Evolutionary conservation across 2,113 vertebrate genomes (phyloP).

Genomic region (Rostratula benghalensis): DNA sequence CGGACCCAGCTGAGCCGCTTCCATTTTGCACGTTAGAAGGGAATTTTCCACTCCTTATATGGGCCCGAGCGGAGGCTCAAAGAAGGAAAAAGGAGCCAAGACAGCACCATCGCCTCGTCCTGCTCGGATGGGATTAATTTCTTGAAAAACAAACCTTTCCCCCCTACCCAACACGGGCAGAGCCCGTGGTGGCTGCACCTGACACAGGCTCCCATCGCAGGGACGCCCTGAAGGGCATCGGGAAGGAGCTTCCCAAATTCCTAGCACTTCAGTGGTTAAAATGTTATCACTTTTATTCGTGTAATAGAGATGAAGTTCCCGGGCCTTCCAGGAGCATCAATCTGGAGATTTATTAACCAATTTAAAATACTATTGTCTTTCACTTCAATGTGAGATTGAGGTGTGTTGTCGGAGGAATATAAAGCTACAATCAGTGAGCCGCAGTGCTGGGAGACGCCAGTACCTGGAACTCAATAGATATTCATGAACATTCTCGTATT

Average conservation of each 20-base stretch:
- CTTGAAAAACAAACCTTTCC: not conserved
- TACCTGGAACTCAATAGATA: slow-evolving; percentile 99
- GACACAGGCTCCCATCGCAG: fast-evolving
- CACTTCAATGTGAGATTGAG: slow-evolving; percentile 95
- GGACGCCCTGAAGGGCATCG: not conserved
- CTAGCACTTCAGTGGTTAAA: slow-evolving; percentile 74
- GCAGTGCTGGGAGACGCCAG: slow-evolving; percentile 83
- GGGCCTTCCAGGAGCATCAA: slow-evolving; percentile 85
- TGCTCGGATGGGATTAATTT: not conserved
- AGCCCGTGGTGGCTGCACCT: fast-evolving
- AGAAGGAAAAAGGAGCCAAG: not conserved
- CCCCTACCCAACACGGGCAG: not conserved
- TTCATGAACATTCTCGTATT: slow-evolving; percentile 99
- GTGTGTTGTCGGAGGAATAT: slow-evolving; percentile 88
- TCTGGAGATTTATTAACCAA: slow-evolving; percentile 99
- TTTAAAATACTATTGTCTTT: slow-evolving; percentile 99
- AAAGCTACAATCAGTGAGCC: slow-evolving; percentile 89
- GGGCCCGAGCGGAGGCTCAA: not conserved
- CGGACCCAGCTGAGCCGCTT: not conserved
- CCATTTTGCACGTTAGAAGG: slow-evolving; percentile 7
- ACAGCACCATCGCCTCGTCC: not conserved
- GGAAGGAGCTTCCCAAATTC: slow-evolving; percentile 58
- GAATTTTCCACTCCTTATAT: slow-evolving; percentile 68
- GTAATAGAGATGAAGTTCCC: slow-evolving; percentile 88
- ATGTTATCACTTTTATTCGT: slow-evolving; percentile 78